Evolutionary conservation across 2,888 invertebrate genomes (phyloP), one percentile per base, ranked within the genome.

Genomic region (Xanthia icteritia): DNA sequence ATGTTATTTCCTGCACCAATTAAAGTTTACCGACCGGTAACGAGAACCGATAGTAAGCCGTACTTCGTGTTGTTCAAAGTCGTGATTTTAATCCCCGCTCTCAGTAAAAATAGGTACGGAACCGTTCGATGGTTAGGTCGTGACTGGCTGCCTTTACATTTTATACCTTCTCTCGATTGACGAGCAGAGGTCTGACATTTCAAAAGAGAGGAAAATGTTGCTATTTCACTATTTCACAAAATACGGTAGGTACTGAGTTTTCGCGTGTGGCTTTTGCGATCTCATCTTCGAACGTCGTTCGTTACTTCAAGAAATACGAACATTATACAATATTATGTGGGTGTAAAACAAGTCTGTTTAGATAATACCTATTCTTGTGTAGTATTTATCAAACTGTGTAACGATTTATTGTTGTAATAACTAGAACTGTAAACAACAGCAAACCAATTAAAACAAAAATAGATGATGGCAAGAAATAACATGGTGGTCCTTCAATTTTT

Each of bases 41-140:
- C 82, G 75, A 79, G 76, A 76, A 80, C 56, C 73, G 39, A 66
- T 80, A 80, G 80, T 84, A 65, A 65, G 8, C n/a, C 39, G 27
- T 67, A 51, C 78, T 75, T 82, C 86, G 82, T 85, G 81, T 73
- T 69, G 67, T 76, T 63, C 76, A 23, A 70, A 77, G 86, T 90
- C 90, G 90, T 90, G 90, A 90, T 89, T 89, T 86, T 86, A 86
- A 92, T 91, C 88, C 88, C 73, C 70, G 45, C 77, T 77, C 77
- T 80, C 73, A 81, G 84, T 87, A 89, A 90, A 91, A 92, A 90
- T 90, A 86, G 77, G 73, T 84, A 82, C 77, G 78, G 85, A 85
- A 85, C 85, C 83, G 85, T 89, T 90, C 76, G 82, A 81, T 80
- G 84, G 88, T 73, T 72, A 77, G 79, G 65, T 91, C 90, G 90